These are phyloP conservation scores for Phania funesta DNA, from an alignment of 2,888 invertebrate genomes.

Conservation along the genomic window DNA sequence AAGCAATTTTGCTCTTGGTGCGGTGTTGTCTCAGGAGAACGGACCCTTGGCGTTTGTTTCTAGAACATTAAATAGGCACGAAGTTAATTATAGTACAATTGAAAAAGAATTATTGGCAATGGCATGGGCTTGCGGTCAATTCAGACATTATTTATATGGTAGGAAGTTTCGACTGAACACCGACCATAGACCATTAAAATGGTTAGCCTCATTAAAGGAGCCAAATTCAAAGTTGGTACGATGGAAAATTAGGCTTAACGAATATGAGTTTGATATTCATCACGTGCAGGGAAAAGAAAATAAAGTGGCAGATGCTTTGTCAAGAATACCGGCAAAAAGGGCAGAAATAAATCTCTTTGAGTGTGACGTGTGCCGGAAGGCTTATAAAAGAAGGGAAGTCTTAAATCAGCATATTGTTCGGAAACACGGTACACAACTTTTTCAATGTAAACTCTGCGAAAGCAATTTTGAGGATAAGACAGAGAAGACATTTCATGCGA, in stretches of 20 bases:
- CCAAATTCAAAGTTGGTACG: neutral
- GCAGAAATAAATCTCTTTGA: no score
- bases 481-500: neutral
- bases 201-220: neutral
- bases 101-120: conserved; percentile 6
- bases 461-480: neutral
- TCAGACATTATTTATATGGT: neutral
- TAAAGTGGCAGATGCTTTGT: no score
- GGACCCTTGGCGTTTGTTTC: neutral
- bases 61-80: conserved; percentile 8
- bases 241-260: neutral
- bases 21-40: neutral
- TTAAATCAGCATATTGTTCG: neutral
- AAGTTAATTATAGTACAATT: conserved; percentile 3
- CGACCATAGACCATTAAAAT: neutral
- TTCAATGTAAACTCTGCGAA: neutral
- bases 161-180: neutral
- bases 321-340: no score
- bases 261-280: neutral
- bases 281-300: neutral
- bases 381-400: neutral
- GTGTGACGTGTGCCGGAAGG: neutral
- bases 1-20: neutral
- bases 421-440: neutral
- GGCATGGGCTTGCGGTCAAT: neutral